These are phyloP conservation scores for Lordiphosa stackelbergi DNA, from an alignment of 1,140 invertebrate species.

Conservation along the genomic window DNA sequence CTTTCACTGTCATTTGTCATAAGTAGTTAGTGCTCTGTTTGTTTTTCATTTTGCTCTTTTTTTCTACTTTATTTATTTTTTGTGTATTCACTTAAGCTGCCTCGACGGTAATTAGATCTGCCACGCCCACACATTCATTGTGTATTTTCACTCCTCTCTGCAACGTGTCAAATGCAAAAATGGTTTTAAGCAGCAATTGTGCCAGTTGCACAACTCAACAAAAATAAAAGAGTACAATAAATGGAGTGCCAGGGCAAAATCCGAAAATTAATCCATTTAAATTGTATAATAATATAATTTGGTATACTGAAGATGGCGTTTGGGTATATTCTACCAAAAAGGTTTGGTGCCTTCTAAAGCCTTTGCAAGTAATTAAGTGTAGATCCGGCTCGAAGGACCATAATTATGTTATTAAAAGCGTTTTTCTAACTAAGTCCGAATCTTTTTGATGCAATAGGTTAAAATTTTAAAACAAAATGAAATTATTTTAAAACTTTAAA, in stretches of 20 bases:
- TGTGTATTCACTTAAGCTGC: slow-evolving; percentile 56
- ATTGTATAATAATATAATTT: background rate
- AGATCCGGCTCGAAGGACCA: too few species aligned
- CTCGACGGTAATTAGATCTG: slow-evolving; percentile 52
- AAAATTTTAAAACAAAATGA: too few species aligned
- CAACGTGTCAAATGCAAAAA: slow-evolving; percentile 34
- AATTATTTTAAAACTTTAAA: too few species aligned
- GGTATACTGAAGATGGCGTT: background rate
- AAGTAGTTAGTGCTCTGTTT: slow-evolving; percentile 60
- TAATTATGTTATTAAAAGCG: too few species aligned
- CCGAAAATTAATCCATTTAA: background rate
- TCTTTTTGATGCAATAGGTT: too few species aligned
- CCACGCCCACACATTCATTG: slow-evolving; percentile 23
- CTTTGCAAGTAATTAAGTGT: background rate
- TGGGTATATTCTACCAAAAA: too few species aligned
- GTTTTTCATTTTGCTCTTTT: slow-evolving; percentile 19
- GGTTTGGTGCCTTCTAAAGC: too few species aligned
- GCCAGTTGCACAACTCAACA: slow-evolving; percentile 35
- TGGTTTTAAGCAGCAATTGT: slow-evolving; percentile 34
- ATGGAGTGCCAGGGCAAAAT: background rate
- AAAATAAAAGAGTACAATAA: slow-evolving; percentile 4
- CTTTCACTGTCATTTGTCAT: slow-evolving; percentile 66
- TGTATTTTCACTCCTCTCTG: background rate
- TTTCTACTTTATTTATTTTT: slow-evolving; percentile 21
- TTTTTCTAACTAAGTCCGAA: too few species aligned